Percentiles rank a stretch among this genome's conserved stretches.
These are phyloP conservation scores for Caenorhabditis sp. DNA, from an alignment of 2,888 invertebrate genomes.

Conservation along the genomic window DNA sequence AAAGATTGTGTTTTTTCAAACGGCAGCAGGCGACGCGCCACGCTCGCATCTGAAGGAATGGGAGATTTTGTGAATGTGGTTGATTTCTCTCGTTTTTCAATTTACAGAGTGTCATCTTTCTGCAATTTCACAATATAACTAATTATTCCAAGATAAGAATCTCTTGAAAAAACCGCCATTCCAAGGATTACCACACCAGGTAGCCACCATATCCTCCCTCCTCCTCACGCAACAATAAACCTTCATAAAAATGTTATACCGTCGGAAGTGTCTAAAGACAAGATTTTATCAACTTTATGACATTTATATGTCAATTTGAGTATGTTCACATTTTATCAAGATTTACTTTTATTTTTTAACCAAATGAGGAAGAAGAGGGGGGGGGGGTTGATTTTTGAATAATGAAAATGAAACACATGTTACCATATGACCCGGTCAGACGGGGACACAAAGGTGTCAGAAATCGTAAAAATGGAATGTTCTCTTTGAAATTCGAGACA, in stretches of 20 bases:
- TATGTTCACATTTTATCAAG: not conserved
- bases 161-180: too few relatives aligned
- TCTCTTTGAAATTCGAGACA: conserved; percentile 38
- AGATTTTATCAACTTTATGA: not conserved
- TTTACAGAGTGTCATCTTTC: too few relatives aligned
- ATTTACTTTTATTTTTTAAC: not conserved
- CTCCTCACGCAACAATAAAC: not conserved
- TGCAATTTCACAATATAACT: too few relatives aligned
- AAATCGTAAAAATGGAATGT: not conserved
- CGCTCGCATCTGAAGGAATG: too few relatives aligned
- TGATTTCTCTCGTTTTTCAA: too few relatives aligned
- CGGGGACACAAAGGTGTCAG: conserved; percentile 8
- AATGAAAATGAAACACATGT: conserved; percentile 9
- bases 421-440: conserved; percentile 22
- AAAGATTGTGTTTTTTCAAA: too few relatives aligned
- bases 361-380: too few relatives aligned
- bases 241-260: not conserved
- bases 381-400: not conserved
- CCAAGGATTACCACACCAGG: too few relatives aligned
- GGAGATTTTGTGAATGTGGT: too few relatives aligned
- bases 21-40: too few relatives aligned
- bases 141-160: too few relatives aligned
- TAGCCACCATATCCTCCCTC: too few relatives aligned
- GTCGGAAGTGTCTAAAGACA: not conserved
- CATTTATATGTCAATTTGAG: conserved; percentile 1